Evolutionary conservation across 2,113 vertebrate species (phyloP), one percentile per base, ranked within the genome.

Genomic region (Porphyrio hochstetteri): DNA sequence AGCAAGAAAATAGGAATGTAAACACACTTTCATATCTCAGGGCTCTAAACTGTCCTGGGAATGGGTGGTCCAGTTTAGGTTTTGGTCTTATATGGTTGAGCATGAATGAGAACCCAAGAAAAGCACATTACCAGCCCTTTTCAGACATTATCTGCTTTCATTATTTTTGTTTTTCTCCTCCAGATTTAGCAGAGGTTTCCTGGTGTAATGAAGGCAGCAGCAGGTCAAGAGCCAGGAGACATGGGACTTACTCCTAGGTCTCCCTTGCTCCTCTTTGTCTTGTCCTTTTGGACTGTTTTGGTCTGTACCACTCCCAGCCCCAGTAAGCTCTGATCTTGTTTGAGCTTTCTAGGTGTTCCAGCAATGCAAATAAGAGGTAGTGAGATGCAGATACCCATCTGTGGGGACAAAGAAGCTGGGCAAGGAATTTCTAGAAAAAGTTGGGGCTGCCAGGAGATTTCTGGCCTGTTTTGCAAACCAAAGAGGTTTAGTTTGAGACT

Each of bases 1-100:
- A 86, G 28, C 76, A 95, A 88, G 28, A 35, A 81, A 92, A 48
- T 6, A 64, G 69, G 65, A 96, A 88, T 84, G 80, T n/a, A 86
- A 93, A 84, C 69, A 93, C 33, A 14, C 44, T 93, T 91, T 60
- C 61, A 25, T 90, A 60, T 75, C 69, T 44, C 80, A 78, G 90
- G 52, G 16, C 85, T 68, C 69, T 67, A 53, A 85, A 59, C 69
- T 84, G 86, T 53, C 72, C 83, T 93, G 79, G 56, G 75, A 95
- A 81, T 48, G 77, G 33, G 8, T 19, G 4, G 18, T 42, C 35
- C 38, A 46, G 24, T 90, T 91, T 78, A 76, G 52, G 12, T 86
- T 95, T 96, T 96, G 80, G 71, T 96, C 88, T 94, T 94, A 79
- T 81, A 86, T 86, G 82, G 86, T 79, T 91, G 88, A 61, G 20